These are phyloP conservation scores for Fulica atra DNA, from an alignment of 2,113 vertebrate species.

Conservation along the genomic window DNA sequence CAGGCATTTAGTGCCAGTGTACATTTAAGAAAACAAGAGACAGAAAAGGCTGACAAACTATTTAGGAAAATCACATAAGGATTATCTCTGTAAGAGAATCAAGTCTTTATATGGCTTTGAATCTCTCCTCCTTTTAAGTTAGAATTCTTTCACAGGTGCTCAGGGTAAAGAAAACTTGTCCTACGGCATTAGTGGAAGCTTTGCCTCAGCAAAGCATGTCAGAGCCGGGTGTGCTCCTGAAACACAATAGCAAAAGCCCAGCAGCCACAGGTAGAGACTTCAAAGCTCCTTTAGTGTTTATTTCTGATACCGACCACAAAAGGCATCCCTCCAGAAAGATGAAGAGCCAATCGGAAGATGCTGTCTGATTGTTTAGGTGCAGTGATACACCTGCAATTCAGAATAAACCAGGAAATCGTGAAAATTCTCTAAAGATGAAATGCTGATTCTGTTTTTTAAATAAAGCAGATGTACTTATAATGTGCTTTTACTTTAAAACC, in stretches of 20 bases:
- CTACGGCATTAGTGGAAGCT: neutral
- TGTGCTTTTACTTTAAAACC: constrained; percentile 12
- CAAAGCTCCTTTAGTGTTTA: neutral
- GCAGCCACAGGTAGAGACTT: neutral
- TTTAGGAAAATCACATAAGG: neutral
- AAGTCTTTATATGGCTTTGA: neutral
- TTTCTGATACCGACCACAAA: neutral
- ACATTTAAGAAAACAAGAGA: neutral
- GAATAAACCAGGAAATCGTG: neutral
- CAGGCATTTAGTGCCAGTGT: neutral
- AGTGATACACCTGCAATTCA: neutral
- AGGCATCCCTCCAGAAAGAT: neutral
- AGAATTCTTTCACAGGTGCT: neutral
- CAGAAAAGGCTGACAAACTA: neutral
- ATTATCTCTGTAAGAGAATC: neutral
- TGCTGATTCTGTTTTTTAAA: neutral
- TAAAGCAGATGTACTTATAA: neutral
- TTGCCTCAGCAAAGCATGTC: neutral
- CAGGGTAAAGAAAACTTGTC: neutral
- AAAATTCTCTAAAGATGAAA: neutral
- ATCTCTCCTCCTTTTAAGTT: neutral
- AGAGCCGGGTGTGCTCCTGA: neutral
- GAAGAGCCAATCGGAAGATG: neutral
- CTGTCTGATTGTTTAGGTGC: neutral
- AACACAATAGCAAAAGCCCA: rapidly evolving